A percentile compares a stretch with the other conserved stretches of the same genome.
These are phyloP conservation scores for Litoditis marina DNA, from an alignment of 2,888 invertebrate genomes.

Conservation along the genomic window DNA sequence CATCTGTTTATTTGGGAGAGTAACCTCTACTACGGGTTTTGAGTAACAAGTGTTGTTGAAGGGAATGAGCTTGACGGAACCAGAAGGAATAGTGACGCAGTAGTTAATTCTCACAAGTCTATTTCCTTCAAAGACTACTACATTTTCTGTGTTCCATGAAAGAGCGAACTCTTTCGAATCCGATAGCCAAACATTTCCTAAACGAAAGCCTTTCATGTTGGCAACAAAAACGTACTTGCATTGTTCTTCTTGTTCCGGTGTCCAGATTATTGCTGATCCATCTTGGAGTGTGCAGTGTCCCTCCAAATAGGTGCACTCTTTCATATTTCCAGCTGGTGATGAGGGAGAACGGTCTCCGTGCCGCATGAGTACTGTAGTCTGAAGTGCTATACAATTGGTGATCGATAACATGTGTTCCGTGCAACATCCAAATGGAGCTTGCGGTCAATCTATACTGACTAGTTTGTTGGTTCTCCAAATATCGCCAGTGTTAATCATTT, in stretches of 20 bases:
- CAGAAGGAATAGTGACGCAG: background rate
- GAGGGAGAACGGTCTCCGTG: background rate
- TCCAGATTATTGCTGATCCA: background rate
- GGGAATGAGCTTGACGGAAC: background rate
- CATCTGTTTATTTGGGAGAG: background rate
- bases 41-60: constrained; percentile 8
- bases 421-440: background rate
- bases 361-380: background rate
- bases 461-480: background rate
- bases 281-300: background rate
- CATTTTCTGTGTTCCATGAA: background rate
- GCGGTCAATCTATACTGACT: background rate
- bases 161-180: background rate
- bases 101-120: background rate
- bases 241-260: background rate
- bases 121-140: constrained; percentile 5
- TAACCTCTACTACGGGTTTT: background rate
- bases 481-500: background rate
- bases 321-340: background rate
- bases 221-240: background rate
- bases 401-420: background rate
- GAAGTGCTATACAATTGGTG: background rate
- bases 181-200: background rate
- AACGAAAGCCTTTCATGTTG: background rate
- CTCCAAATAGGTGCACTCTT: background rate